Conservation (phyloP, 2,113 vertebrate genomes). For the Galeopterus variegatus region DNA sequence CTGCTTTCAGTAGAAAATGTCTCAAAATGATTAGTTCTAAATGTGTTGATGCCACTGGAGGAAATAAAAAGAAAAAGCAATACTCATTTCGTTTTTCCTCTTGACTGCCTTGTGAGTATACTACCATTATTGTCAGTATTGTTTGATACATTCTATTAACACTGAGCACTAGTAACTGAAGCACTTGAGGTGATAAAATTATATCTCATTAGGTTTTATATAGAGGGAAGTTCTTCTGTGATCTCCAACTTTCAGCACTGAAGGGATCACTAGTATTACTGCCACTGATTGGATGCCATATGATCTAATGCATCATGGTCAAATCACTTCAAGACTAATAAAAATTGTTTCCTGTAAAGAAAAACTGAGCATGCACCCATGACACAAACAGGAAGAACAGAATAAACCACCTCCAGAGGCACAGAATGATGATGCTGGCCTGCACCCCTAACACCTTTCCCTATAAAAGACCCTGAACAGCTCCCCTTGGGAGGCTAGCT, state of each 20-base stretch:
- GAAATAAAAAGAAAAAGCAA: not conserved
- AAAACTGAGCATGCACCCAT: not conserved
- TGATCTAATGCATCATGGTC: conserved; percentile 8
- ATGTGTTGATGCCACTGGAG: not conserved
- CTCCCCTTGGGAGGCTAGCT: no score
- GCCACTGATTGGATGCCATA: not conserved
- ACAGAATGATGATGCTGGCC: no score
- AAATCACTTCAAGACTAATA: not conserved
- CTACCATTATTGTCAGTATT: not conserved
- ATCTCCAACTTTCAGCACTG: not conserved
- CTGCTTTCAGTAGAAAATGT: not conserved
- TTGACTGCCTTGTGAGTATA: not conserved
- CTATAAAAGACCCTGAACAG: no score
- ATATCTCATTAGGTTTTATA: not conserved
- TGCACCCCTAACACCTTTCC: no score
- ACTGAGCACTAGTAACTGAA: not conserved
- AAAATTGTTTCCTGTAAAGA: conserved; percentile 10
- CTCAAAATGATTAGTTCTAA: not conserved
- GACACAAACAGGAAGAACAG: no score
- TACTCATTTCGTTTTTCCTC: not conserved
- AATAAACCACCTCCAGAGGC: no score
- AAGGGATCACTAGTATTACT: not conserved
- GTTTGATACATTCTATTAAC: conserved; percentile 16
- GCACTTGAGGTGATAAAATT: not conserved
- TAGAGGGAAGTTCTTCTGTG: not conserved